Base-by-base conservation (phyloP, 2,888 invertebrate species). In the Drosophila recens region DNA sequence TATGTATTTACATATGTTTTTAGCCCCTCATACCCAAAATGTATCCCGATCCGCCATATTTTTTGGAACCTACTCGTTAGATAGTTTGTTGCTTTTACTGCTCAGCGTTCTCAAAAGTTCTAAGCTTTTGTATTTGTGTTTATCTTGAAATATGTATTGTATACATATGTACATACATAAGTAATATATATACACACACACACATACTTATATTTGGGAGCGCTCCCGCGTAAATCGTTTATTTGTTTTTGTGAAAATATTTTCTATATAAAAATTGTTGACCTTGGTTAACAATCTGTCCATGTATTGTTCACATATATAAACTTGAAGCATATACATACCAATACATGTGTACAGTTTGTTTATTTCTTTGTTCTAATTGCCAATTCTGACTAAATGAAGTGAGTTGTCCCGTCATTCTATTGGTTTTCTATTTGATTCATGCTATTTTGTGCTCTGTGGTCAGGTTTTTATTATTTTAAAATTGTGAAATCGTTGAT, bases 281-380 rank as follows among this genome's bases (percentile, higher is more conserved):
- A 87, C 90, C 90, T 87, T 87, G 86, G 79, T 75, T 87, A 87
- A 87, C 89, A 86, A 82, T 74, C 74, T 72, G 53, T 36, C 17
- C 43, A 34, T 66, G 45, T 68, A 79, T 75, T 62, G 23, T 15
- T 8, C 20, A 43, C 58, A 49, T 51, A 17, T 17, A 17, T 49
- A 30, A 43, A 3, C 27, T 33, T 8, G 36, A 54, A 40, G 61
- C 45, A n/a, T 10, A 42, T 17, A 51, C 10, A 13, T 20, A 34
- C 9, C 30, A 30, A 11, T 48, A 43, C 49, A 5, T 48, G n/a
- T 63, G 4, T 46, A 34, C 57, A 45, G n/a, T 13, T 61, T 75
- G 57, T 52, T 36, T 70, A 58, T 62, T 87, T 78, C 74, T 84
- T 77, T 87, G 82, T 84, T 87, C 85, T 81, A 87, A 87, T 84